These are phyloP conservation scores for Habropoda laboriosa DNA, from an alignment of 1,140 invertebrate genomes.

Conservation along the genomic window DNA sequence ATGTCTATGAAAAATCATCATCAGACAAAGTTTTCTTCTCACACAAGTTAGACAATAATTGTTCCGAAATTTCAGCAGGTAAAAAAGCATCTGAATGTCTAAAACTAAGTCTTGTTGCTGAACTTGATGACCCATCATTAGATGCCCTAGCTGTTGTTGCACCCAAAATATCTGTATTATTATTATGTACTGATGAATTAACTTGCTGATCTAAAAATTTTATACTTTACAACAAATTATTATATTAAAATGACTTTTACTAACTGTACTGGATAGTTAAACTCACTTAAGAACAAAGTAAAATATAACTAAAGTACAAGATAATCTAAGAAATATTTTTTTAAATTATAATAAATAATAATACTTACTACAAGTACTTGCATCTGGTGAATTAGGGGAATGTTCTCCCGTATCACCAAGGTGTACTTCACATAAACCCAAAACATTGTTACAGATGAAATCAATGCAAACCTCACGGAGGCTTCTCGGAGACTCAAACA, in stretches of 20 bases:
- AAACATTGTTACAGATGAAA: constrained; percentile 87
- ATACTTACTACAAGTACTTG: constrained; percentile 56
- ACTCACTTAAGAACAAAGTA: background rate
- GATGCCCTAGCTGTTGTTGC: constrained; percentile 60
- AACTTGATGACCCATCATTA: constrained; percentile 67
- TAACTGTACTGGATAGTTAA: background rate
- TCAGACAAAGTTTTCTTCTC: constrained; percentile 86
- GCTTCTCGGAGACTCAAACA: constrained; percentile 85
- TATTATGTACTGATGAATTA: constrained; percentile 48
- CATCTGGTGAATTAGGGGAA: constrained; percentile 30
- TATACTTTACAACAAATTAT: constrained; percentile 13
- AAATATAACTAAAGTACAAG: background rate
- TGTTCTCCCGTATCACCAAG: constrained; percentile 66
- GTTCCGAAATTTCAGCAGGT: constrained; percentile 87
- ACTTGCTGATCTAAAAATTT: constrained; percentile 62
- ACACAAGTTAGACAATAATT: constrained; percentile 85
- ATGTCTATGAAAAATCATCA: constrained; percentile 74
- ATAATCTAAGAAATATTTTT: background rate
- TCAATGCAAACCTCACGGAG: constrained; percentile 87
- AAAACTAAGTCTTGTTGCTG: constrained; percentile 82
- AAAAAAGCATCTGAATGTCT: constrained; percentile 86
- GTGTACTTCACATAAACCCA: constrained; percentile 83
- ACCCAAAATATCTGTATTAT: constrained; percentile 55
- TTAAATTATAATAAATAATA: background rate
- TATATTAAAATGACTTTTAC: background rate